Percentiles rank a stretch among this genome's conserved stretches.
phyloP scores from a whole-genome alignment of 1,140 invertebrate species.

The Drosophila sproati region DNA sequence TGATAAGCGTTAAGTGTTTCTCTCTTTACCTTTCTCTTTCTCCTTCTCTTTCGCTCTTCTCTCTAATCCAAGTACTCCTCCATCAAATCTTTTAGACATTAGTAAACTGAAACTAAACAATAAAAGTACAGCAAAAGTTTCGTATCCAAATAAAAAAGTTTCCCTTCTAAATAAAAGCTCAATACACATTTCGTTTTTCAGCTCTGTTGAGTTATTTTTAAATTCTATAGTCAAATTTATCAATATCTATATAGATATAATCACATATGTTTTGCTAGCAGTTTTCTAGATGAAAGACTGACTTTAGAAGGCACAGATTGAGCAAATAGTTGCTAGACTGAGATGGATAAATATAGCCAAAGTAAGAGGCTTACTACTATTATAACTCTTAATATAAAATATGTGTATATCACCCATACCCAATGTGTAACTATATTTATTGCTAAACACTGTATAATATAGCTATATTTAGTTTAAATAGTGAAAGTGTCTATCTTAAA shows the following conservation, averaged over 20 bases:
- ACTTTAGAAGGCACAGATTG: slow-evolving; percentile 1
- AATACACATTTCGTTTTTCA: neutral
- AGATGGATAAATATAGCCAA: neutral
- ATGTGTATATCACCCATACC: neutral
- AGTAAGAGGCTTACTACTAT: neutral
- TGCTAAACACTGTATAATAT: neutral
- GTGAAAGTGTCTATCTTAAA: slow-evolving; percentile 6
- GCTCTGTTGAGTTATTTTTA: no score
- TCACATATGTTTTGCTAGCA: neutral
- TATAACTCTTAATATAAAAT: neutral
- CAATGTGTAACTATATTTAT: neutral
- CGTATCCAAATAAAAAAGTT: neutral
- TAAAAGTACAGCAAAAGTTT: slow-evolving; percentile 8
- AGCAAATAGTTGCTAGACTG: slow-evolving; percentile 12
- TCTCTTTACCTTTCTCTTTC: slow-evolving; percentile 32
- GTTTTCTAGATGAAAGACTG: slow-evolving; percentile 22
- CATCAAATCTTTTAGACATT: neutral
- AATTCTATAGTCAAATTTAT: no score
- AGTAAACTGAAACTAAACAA: neutral
- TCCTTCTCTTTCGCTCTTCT: slow-evolving; percentile 13
- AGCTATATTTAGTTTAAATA: slow-evolving; percentile 4
- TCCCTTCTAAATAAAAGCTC: neutral
- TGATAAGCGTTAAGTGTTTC: slow-evolving; percentile 80
- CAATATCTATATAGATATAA: neutral
- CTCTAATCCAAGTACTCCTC: neutral